These are phyloP conservation scores for Pachycephus smyrnensis DNA, from an alignment of 2,888 invertebrate genomes.

Conservation along the genomic window DNA sequence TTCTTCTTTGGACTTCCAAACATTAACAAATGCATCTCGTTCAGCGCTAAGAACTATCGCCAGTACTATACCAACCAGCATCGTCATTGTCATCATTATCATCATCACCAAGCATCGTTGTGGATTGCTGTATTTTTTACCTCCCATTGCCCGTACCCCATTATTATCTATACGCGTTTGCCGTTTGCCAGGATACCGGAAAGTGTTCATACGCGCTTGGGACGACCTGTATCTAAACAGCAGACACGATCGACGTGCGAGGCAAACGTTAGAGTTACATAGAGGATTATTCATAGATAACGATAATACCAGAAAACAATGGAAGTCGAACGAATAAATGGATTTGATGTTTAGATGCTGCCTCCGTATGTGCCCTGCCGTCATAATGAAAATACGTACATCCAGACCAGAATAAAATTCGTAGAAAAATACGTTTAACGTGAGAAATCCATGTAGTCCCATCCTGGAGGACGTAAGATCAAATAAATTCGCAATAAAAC, in stretches of 20 bases:
- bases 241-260: not conserved
- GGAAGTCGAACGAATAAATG: constrained; percentile 50
- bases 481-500: constrained; percentile 49
- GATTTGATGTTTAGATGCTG: constrained; percentile 58
- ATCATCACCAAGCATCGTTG: not conserved
- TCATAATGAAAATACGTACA: constrained; percentile 31
- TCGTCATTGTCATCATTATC: not conserved
- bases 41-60: not conserved
- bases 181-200: constrained; percentile 32
- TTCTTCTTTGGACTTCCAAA: not conserved
- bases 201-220: constrained; percentile 43
- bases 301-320: constrained; percentile 23
- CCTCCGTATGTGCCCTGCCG: constrained; percentile 47
- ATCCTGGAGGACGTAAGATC: constrained; percentile 37
- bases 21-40: not conserved
- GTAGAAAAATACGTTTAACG: not conserved
- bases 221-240: not conserved
- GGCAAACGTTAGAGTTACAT: not conserved
- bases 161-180: constrained; percentile 14
- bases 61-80: not conserved
- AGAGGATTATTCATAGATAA: constrained; percentile 19
- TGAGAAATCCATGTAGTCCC: constrained; percentile 36
- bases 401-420: not conserved
- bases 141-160: not conserved
- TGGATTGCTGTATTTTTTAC: not conserved